A percentile compares a stretch with the other conserved stretches of the same genome.
Evolutionary conservation across 1,140 invertebrate species (phyloP).

Genomic region (Pogonomyrmex barbatus): DNA sequence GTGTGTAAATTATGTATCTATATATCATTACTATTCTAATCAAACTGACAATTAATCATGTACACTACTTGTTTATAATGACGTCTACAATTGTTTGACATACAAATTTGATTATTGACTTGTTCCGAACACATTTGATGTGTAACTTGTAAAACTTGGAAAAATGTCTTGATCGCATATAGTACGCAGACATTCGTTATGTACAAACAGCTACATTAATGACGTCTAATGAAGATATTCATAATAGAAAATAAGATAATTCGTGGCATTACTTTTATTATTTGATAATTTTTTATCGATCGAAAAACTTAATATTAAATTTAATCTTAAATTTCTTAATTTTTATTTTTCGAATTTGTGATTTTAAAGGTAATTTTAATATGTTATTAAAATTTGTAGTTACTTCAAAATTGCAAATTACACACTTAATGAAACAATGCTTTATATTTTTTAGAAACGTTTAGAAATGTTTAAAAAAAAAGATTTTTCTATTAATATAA

Average conservation of each 20-base stretch:
- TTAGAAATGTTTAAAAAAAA: neutral
- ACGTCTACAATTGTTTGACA: constrained; percentile 34
- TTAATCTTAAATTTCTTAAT: neutral
- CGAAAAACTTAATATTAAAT: neutral
- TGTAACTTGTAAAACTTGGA: neutral
- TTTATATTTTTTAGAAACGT: neutral
- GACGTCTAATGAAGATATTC: neutral
- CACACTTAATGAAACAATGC: neutral
- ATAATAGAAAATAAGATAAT: neutral
- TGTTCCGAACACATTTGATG: constrained; percentile 49
- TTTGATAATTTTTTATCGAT: neutral
- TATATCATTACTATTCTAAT: constrained; percentile 15
- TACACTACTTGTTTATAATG: constrained; percentile 8
- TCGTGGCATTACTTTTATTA: neutral
- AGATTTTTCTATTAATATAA: neutral
- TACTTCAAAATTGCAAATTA: neutral
- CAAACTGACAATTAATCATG: constrained; percentile 1
- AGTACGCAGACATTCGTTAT: neutral
- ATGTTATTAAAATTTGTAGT: neutral
- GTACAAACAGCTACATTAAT: neutral
- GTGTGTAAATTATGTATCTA: neutral
- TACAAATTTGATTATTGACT: constrained; percentile 58
- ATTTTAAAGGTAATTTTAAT: neutral
- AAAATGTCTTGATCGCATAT: neutral
- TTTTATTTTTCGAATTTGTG: neutral